A percentile compares a stretch with the other conserved stretches of the same genome.
Evolutionary conservation across 1,140 invertebrate genomes (phyloP).

Genomic region (Drosophila baimaii): DNA sequence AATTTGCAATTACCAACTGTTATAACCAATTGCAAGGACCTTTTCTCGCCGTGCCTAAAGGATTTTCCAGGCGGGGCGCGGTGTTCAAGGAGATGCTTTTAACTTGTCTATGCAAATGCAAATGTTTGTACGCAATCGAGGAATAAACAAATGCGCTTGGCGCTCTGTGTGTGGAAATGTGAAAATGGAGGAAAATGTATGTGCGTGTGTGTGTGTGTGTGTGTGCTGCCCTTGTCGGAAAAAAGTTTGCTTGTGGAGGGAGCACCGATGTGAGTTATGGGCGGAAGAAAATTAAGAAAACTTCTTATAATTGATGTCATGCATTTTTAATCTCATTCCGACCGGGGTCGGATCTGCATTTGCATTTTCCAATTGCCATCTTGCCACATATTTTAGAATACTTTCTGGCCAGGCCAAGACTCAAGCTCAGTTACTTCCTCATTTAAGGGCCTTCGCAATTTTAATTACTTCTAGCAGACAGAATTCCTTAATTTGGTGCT

Average conservation of each 20-base stretch:
- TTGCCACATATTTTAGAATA: constrained; percentile 13
- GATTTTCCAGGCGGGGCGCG: constrained; percentile 8
- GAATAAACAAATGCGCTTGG: constrained; percentile 74
- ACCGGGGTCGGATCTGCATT: constrained; percentile 31
- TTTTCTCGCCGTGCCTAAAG: constrained; percentile 2
- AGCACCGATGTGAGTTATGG: constrained; percentile 71
- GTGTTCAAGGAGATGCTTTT: constrained; percentile 61
- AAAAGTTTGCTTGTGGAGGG: constrained; percentile 53
- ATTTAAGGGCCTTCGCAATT: constrained; percentile 38
- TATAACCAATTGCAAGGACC: background rate
- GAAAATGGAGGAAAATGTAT: constrained; percentile 15
- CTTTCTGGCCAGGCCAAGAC: constrained; percentile 9
- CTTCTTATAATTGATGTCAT: constrained; percentile 80
- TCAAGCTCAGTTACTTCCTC: constrained; percentile 7
- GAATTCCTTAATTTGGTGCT: constrained; percentile 60
- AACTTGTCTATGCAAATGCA: constrained; percentile 78
- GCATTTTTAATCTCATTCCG: constrained; percentile 67
- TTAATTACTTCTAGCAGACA: constrained; percentile 46
- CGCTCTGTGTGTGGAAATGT: constrained; percentile 33
- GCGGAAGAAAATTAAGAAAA: constrained; percentile 75
- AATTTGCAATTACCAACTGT: too few species aligned
- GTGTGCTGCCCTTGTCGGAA: constrained; percentile 58
- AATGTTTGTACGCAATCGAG: constrained; percentile 79
- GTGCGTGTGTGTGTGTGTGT: constrained; percentile 1
- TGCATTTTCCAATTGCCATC: constrained; percentile 25